Base-by-base conservation (phyloP, 2,113 vertebrate genomes). In the Suricata suricatta region DNA sequence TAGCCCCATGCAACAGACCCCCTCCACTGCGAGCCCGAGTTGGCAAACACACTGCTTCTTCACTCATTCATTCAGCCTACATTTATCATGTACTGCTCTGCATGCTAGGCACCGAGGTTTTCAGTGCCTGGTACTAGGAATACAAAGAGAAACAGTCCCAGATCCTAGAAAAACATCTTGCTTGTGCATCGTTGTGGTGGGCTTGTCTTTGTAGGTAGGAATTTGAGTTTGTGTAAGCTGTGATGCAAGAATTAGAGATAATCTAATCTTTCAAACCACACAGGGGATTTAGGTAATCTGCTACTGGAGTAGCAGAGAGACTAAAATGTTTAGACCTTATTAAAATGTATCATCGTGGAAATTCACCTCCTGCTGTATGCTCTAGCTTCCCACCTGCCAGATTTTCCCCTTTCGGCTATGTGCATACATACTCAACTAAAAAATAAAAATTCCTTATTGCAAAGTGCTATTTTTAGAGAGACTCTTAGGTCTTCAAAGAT, bases 401-500 rank as follows among this genome's bases (percentile, higher is more conserved):
- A 0, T 33, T 74, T n/a, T 16, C 9, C 44, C 4, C 47, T 63
- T 89, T 80, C 68, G 74, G 60, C 50, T 80, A 6, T 14, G 5
- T 31, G 38, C 41, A 81, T 3, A 57, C 29, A 35, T 1, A 2
- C 44, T 71, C 47, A 68, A 31, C n/a, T 41, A 64, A 91, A 74
- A 23, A 77, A 64, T 74, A 79, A 95, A 95, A 80, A 83, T 77
- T 97, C 25, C 86, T 93, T 81, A 44, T 76, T 15, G 50, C 31
- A 50, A 81, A 79, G 77, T 83, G 19, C 50, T 87, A 60, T 97
- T 97, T 97, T 96, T 80, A 92, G 90, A 88, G 47, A 90, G 81
- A 87, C 72, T 68, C 83, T 72, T 84, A 88, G 83, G 52, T 88
- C 89, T 94, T 95, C 15, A 92, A 89, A 88, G 57, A 85, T 91